phyloP scores from a whole-genome alignment of 1,140 invertebrate genomes.

The Lysiphlebus fabarum region DNA sequence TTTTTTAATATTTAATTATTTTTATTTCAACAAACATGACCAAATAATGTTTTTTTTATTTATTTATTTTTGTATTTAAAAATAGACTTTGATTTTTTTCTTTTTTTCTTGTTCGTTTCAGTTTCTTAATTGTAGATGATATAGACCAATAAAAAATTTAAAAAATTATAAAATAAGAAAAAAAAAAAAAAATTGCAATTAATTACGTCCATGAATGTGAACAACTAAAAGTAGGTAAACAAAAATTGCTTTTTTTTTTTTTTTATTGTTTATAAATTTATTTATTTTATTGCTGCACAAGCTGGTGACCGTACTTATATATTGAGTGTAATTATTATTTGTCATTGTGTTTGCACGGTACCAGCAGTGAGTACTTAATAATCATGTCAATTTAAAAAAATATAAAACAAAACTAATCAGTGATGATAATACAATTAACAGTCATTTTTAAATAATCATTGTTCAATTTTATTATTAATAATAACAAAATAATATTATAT shows the following conservation, averaged over 20 bases:
- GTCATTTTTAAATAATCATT: conserved; percentile 3
- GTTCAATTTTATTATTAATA: conserved; percentile 4
- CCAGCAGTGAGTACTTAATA: conserved; percentile 16
- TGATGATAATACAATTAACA: background rate
- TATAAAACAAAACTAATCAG: too few species aligned
- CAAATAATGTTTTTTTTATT: conserved; percentile 23
- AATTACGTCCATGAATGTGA: too few species aligned
- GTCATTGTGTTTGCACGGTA: conserved; percentile 24
- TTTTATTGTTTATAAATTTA: conserved; percentile 23
- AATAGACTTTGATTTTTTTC: conserved; percentile 16
- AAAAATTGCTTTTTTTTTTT: background rate
- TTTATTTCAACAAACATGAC: conserved; percentile 5
- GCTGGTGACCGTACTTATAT: too few species aligned
- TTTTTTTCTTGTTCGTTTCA: conserved; percentile 44
- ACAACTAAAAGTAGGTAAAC: conserved; percentile 21
- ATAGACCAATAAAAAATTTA: conserved; percentile 30
- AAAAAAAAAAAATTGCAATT: conserved; percentile 34
- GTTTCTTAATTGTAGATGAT: conserved; percentile 48
- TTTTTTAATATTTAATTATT: background rate
- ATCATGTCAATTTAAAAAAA: too few species aligned
- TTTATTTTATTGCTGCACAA: conserved; percentile 15
- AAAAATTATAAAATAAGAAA: conserved; percentile 35
- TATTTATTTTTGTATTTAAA: conserved; percentile 28
- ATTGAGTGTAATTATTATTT: background rate
- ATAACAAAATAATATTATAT: background rate